phyloP scores from a whole-genome alignment of 2,888 invertebrate genomes.

The Sepioteuthis lessoniana region DNA sequence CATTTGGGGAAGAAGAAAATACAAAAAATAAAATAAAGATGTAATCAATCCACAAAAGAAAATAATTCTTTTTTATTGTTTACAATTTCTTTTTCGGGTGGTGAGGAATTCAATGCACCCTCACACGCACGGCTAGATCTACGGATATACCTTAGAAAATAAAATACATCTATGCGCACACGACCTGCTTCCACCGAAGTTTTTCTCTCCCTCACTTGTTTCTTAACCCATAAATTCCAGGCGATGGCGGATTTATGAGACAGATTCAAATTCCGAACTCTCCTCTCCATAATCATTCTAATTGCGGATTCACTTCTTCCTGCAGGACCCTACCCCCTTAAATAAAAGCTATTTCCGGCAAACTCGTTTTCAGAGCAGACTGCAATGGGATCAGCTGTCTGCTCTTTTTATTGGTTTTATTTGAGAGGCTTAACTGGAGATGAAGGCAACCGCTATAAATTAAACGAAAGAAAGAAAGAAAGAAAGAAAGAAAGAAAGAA shows the following conservation, averaged over 20 bases:
- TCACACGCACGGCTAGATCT: no score
- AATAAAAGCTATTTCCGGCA: constrained; percentile 9
- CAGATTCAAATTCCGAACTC: neutral
- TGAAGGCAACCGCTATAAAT: neutral
- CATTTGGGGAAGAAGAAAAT: no score
- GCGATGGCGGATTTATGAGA: neutral
- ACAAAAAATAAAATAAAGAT: no score
- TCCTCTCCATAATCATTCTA: neutral
- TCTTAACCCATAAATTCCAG: neutral
- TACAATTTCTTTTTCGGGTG: no score
- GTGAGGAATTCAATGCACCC: no score
- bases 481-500: neutral
- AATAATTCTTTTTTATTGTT: no score
- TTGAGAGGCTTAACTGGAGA: neutral
- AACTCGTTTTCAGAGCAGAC: neutral
- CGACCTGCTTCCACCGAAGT: neutral
- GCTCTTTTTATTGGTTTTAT: constrained; percentile 9
- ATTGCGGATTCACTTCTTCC: neutral
- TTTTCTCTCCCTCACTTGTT: neutral
- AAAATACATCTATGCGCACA: no score
- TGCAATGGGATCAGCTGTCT: constrained; percentile 7
- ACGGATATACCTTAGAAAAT: no score
- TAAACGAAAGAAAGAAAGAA: neutral
- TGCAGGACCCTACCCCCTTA: neutral
- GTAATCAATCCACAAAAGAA: no score